Conservation (phyloP, 2,113 vertebrate genomes). For the Hyaena hyaena region DNA sequence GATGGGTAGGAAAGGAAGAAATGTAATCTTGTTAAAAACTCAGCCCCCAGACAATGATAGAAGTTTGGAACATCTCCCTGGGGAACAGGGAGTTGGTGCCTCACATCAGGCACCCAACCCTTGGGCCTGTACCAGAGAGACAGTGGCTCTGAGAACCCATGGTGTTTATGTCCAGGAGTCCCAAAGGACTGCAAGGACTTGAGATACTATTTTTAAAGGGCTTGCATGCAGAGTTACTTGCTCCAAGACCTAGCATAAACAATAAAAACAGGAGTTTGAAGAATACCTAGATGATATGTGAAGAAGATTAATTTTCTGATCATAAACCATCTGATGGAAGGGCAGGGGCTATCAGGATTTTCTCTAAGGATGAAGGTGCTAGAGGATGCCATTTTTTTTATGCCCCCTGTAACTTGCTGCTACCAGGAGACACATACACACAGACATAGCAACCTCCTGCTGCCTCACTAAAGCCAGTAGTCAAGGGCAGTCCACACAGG, state of each 20-base stretch:
- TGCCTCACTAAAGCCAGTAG: background rate
- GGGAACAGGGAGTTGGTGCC: background rate
- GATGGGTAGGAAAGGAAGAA: background rate
- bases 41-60: background rate
- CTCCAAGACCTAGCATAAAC: background rate
- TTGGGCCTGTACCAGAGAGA: background rate
- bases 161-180: background rate
- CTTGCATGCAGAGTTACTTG: background rate
- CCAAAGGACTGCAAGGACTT: background rate
- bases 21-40: background rate
- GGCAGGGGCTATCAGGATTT: background rate
- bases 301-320: background rate
- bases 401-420: background rate
- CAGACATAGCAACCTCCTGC: background rate
- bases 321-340: background rate
- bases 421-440: background rate
- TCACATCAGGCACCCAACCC: background rate
- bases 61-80: background rate
- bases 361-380: background rate
- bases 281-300: background rate
- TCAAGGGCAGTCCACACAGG: background rate
- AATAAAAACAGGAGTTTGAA: background rate
- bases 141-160: background rate
- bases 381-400: background rate
- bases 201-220: background rate